Percentiles rank a stretch among this genome's conserved stretches.
Conservation (phyloP, 2,797 vertebrate species). For the Champsocephalus gunnari region DNA sequence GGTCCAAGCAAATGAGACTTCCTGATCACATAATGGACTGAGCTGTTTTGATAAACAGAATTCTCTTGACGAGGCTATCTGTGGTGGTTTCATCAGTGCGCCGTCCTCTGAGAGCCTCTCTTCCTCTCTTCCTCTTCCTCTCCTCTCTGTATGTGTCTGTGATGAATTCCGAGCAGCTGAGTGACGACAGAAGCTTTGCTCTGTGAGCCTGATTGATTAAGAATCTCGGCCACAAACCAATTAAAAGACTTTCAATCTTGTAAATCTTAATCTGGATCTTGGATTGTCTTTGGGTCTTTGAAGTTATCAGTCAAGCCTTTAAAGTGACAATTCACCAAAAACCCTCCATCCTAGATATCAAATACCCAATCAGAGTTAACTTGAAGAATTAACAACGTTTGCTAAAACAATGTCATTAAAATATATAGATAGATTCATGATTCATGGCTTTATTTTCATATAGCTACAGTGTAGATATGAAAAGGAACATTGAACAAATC, state of each 20-base stretch:
- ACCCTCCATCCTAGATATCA: neutral
- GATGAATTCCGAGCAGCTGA: conserved; percentile 4
- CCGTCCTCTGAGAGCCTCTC: neutral
- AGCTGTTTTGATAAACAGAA: conserved; percentile 5
- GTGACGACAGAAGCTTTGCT: conserved; percentile 38
- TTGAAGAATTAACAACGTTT: neutral
- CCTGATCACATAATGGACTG: conserved; percentile 1
- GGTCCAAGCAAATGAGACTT: conserved; percentile 1
- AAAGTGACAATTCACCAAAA: neutral
- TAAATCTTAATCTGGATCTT: conserved; percentile 47
- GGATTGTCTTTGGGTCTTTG: conserved; percentile 28
- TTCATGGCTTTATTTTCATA: no score
- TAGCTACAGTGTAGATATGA: no score
- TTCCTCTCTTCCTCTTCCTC: conserved; percentile 6
- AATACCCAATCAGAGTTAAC: neutral
- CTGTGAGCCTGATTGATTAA: conserved; percentile 47
- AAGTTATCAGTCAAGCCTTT: conserved; percentile 4
- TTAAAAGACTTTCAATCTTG: conserved; percentile 45
- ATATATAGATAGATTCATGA: neutral
- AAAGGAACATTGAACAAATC: no score
- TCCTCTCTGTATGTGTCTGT: conserved; percentile 16
- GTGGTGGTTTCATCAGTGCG: conserved; percentile 2
- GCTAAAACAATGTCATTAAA: conserved; percentile 1
- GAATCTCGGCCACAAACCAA: conserved; percentile 43
- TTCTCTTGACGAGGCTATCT: conserved; percentile 9